Evolutionary conservation across 2,797 vertebrate genomes (phyloP).

Genomic region (Gymnoscopelus braueri): DNA sequence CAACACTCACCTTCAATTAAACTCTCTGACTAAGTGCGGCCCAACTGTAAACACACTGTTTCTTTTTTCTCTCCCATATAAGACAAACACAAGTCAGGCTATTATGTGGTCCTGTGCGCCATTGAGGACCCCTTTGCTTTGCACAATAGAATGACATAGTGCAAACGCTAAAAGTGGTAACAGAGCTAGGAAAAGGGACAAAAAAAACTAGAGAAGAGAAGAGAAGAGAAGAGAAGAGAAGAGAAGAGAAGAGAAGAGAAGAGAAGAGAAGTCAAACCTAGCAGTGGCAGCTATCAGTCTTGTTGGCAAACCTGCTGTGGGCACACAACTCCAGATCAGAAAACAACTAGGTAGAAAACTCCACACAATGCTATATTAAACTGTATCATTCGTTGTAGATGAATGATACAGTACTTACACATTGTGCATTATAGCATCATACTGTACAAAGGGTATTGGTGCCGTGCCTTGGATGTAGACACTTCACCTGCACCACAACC

Average conservation of each 20-base stretch:
- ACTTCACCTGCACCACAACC: too few relatives aligned
- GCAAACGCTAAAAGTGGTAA: background rate
- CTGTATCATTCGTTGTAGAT: too few relatives aligned
- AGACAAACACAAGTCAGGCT: constrained; percentile 46
- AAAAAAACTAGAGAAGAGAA: constrained; percentile 14
- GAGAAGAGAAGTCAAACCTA: constrained; percentile 16
- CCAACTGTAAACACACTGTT: constrained; percentile 55
- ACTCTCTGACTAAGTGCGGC: constrained; percentile 53
- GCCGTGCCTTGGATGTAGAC: too few relatives aligned
- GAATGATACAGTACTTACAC: too few relatives aligned
- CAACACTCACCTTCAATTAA: constrained; percentile 72
- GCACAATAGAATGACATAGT: background rate
- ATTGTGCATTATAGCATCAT: too few relatives aligned
- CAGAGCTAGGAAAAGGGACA: background rate
- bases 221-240: background rate
- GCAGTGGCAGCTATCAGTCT: constrained; percentile 22
- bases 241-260: background rate
- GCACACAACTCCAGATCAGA: background rate
- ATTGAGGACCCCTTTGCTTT: constrained; percentile 21
- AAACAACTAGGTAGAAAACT: too few relatives aligned
- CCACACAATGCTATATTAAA: too few relatives aligned
- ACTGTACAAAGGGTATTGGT: too few relatives aligned
- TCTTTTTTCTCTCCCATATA: constrained; percentile 26
- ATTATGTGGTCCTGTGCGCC: constrained; percentile 29
- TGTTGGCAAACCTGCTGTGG: background rate